A percentile compares a stretch with the other conserved stretches of the same genome.
These are phyloP conservation scores for Varanus salvator DNA, from an alignment of 2,113 vertebrate species.

Conservation along the genomic window DNA sequence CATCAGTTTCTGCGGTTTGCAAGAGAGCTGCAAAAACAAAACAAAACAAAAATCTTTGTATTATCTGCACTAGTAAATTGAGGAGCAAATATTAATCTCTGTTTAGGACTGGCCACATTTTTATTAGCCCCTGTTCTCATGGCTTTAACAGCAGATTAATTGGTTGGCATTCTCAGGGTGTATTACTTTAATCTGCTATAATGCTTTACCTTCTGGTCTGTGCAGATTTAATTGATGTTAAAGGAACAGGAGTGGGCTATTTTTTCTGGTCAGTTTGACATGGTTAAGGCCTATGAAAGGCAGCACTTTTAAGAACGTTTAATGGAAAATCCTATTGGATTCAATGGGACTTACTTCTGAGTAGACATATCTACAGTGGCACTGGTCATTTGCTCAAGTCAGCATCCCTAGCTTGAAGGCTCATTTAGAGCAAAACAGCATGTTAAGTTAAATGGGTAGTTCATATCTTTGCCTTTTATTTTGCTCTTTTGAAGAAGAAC, in stretches of 20 bases:
- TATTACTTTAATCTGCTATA: background rate
- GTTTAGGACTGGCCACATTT: background rate
- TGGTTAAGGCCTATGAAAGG: background rate
- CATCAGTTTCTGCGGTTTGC: background rate
- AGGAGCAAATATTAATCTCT: background rate
- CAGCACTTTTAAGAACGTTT: no score
- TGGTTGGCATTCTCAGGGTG: background rate
- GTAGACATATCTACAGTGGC: no score
- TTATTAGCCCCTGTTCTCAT: no score
- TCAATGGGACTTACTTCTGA: no score
- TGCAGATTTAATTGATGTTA: background rate
- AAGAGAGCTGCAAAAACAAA: background rate
- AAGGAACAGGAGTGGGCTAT: background rate
- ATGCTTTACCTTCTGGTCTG: background rate
- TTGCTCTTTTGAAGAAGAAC: background rate
- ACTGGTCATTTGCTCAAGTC: background rate
- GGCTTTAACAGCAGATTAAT: background rate
- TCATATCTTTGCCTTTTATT: no score
- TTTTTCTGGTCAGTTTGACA: background rate
- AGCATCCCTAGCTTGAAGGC: background rate
- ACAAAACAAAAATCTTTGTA: background rate
- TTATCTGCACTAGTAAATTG: background rate
- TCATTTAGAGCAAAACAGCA: background rate
- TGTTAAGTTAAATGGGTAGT: no score
- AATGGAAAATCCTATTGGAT: no score